A percentile compares a stretch with the other conserved stretches of the same genome.
Evolutionary conservation across 2,797 vertebrate species (phyloP).

Genomic region (Sciaenops ocellatus): DNA sequence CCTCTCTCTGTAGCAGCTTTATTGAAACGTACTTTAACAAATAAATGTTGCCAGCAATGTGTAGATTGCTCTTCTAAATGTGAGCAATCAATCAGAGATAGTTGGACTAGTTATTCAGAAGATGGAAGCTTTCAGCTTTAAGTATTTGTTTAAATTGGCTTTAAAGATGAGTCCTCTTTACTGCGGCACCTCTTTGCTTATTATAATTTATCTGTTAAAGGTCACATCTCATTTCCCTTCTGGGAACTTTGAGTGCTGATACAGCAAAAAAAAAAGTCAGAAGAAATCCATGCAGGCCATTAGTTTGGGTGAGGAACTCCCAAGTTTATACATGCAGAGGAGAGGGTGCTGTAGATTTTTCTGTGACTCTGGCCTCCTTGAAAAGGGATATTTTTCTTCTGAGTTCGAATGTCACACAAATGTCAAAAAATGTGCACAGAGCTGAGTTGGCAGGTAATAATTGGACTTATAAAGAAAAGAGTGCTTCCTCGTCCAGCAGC

Average conservation of each 20-base stretch:
- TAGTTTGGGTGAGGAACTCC: slow-evolving; percentile 15
- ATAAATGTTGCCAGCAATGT: slow-evolving; percentile 21
- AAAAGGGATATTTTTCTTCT: slow-evolving; percentile 24
- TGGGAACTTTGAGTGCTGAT: slow-evolving; percentile 53
- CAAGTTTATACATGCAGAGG: slow-evolving; percentile 13
- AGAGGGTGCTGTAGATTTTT: slow-evolving; percentile 8
- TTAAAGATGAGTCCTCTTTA: slow-evolving; percentile 35
- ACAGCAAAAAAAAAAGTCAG: slow-evolving; percentile 13
- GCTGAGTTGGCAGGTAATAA: slow-evolving; percentile 12
- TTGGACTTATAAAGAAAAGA: slow-evolving; percentile 1
- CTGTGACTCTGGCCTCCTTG: neutral
- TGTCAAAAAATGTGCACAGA: slow-evolving; percentile 8
- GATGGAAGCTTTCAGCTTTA: slow-evolving; percentile 29
- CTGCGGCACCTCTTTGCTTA: slow-evolving; percentile 36
- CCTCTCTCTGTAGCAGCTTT: neutral
- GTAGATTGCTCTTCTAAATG: slow-evolving; percentile 4
- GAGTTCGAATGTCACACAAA: slow-evolving; percentile 2
- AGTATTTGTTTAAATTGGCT: slow-evolving; percentile 51
- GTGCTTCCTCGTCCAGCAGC: slow-evolving; percentile 11
- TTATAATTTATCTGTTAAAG: slow-evolving; percentile 61
- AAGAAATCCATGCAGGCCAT: slow-evolving; percentile 32
- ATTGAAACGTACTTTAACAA: slow-evolving; percentile 12
- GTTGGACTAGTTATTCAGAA: slow-evolving; percentile 24
- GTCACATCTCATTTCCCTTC: slow-evolving; percentile 61
- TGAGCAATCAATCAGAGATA: slow-evolving; percentile 22